A percentile compares a stretch with the other conserved stretches of the same genome.
These are phyloP conservation scores for Lagocephalus sceleratus DNA, from an alignment of 2,797 vertebrate genomes.

Conservation along the genomic window DNA sequence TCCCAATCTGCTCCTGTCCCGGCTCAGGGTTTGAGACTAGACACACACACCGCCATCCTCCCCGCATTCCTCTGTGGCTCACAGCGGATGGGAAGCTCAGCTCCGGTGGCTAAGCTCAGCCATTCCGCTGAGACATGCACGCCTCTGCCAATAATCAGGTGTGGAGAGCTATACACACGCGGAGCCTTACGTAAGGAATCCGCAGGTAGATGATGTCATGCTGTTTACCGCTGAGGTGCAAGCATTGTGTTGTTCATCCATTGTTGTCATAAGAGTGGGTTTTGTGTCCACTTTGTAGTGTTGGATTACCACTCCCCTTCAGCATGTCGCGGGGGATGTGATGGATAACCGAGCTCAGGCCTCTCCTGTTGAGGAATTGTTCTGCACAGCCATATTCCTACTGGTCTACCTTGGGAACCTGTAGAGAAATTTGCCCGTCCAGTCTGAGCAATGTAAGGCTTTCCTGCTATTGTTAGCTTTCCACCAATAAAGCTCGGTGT, in stretches of 20 bases:
- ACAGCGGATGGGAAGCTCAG: slow-evolving; percentile 56
- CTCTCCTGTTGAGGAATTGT: slow-evolving; percentile 31
- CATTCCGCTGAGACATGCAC: slow-evolving; percentile 54
- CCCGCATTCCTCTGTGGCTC: slow-evolving; percentile 62
- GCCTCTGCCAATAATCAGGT: not conserved
- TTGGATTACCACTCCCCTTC: slow-evolving; percentile 19
- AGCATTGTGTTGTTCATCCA: slow-evolving; percentile 13
- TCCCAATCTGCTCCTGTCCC: slow-evolving; percentile 47
- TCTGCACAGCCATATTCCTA: slow-evolving; percentile 16
- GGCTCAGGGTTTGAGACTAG: slow-evolving; percentile 50
- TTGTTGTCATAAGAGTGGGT: slow-evolving; percentile 32
- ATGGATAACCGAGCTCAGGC: slow-evolving; percentile 31
- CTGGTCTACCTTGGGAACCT: slow-evolving; percentile 49
- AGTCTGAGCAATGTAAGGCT: slow-evolving; percentile 49
- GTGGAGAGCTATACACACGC: not conserved
- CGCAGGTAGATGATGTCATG: slow-evolving; percentile 2
- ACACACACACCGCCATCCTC: slow-evolving; percentile 40
- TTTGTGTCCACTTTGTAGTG: slow-evolving; percentile 22
- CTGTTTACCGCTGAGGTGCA: slow-evolving; percentile 9
- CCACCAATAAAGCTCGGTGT: slow-evolving; percentile 65
- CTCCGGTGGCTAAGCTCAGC: slow-evolving; percentile 42
- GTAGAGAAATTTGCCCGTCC: slow-evolving; percentile 42
- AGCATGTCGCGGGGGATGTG: slow-evolving; percentile 26
- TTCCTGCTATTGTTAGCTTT: slow-evolving; percentile 80
- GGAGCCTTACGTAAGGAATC: slow-evolving; percentile 1